Base-by-base conservation (phyloP, 2,113 vertebrate species). In the Chaetops frenatus region DNA sequence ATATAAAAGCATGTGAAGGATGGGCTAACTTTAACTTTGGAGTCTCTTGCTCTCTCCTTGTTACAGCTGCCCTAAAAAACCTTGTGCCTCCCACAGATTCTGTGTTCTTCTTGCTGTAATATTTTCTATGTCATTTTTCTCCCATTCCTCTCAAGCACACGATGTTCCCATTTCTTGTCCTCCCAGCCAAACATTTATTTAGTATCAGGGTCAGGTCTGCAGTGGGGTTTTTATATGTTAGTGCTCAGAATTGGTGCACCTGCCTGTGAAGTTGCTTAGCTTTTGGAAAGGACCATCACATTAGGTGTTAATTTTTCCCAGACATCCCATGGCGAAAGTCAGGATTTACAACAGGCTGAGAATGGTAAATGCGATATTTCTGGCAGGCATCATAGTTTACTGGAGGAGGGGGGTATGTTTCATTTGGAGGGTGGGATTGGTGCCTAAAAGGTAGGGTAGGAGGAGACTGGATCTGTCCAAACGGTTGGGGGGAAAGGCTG, bases 261-360 rank as follows among this genome's bases (percentile, higher is more conserved):
- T 72, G 90, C 85, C 85, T 81, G 64, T 81, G 83, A 93, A 81
- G 92, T 77, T 96, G 67, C 72, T 70, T 96, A 95, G 82, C 76
- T 92, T 97, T 93, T 92, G 88, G 76, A 94, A 96, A 95, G 47
- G 80, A 95, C 82, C 83, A 3, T 88, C 95, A 95, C 42, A 90
- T 77, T 90, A 96, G 69, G 90, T 94, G 92, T 94, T 94, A 90
- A 93, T 95, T 95, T 96, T 90, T 40, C 95, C 88, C 92, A 95
- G 94, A 77, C 82, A 35, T 96, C 92, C 92, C 23, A 96, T 96
- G 95, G 96, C 95, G 94, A 96, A 96, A 95, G 81, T 94, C 94
- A 96, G 54, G 96, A 96, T 96, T 95, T 95, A 93, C 96, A 96
- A 96, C 96, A 97, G 95, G 72, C 92, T 96, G 95, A 94, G 94